phyloP scores from a whole-genome alignment of 1,140 invertebrate species.

The Drosophila kanapiae region DNA sequence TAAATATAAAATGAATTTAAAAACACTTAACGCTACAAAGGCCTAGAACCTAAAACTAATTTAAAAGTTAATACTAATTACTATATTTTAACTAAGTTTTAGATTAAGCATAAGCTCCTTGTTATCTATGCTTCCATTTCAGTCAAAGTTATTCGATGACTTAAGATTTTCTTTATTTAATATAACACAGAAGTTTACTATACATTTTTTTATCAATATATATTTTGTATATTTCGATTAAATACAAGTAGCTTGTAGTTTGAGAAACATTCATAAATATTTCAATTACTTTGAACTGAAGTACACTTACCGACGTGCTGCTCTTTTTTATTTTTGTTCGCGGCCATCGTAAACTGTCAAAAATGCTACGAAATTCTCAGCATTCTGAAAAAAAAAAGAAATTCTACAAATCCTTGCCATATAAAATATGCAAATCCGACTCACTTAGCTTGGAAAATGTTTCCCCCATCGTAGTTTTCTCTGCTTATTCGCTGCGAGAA shows the following conservation, averaged over 20 bases:
- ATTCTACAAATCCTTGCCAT: constrained; percentile 39
- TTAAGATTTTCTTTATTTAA: too few species aligned
- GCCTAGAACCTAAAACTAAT: too few species aligned
- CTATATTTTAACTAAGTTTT: too few species aligned
- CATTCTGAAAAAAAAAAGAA: constrained; percentile 39
- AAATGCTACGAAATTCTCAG: constrained; percentile 36
- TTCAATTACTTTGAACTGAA: constrained; percentile 28
- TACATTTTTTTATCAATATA: too few species aligned
- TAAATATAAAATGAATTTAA: not conserved
- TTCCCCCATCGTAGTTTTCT: constrained; percentile 9
- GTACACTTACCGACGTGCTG: not conserved
- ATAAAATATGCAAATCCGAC: constrained; percentile 58
- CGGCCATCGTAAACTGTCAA: constrained; percentile 29
- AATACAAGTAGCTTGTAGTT: not conserved
- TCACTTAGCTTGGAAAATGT: constrained; percentile 38
- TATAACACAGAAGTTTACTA: not conserved
- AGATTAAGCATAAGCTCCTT: too few species aligned
- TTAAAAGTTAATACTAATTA: too few species aligned
- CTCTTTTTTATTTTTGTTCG: not conserved
- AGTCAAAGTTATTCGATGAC: too few species aligned
- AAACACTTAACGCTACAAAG: too few species aligned
- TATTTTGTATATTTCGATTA: too few species aligned
- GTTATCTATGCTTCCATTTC: too few species aligned
- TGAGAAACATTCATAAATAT: constrained; percentile 18
- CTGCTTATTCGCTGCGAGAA: constrained; percentile 16